Conservation (phyloP, 2,888 invertebrate species). For the Drosophila siamana region DNA sequence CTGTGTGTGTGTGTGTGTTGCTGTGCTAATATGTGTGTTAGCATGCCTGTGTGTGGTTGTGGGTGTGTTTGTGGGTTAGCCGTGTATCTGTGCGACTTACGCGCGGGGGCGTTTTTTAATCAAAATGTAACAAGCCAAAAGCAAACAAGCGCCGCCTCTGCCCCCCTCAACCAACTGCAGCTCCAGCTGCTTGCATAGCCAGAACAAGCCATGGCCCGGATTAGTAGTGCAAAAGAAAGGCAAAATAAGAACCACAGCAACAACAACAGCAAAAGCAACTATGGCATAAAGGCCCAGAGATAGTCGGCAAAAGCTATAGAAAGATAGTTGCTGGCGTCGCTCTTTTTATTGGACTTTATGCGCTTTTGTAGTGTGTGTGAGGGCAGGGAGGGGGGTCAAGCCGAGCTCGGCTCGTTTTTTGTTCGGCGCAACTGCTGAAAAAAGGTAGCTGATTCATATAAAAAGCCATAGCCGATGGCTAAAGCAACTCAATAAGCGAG, state of each 20-base stretch:
- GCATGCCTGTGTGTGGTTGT: slow-evolving; percentile 1
- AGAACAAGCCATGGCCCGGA: slow-evolving; percentile 66
- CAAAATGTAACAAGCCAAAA: slow-evolving; percentile 81
- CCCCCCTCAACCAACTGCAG: not conserved
- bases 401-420: slow-evolving; percentile 29
- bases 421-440: slow-evolving; percentile 32
- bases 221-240: slow-evolving; percentile 77
- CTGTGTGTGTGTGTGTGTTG: slow-evolving; percentile 18
- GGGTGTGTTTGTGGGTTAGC: slow-evolving; percentile 45
- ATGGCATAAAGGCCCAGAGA: slow-evolving; percentile 68
- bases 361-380: slow-evolving; percentile 72
- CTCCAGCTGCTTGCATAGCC: slow-evolving; percentile 26
- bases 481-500: slow-evolving; percentile 72
- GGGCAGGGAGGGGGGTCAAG: no score
- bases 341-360: slow-evolving; percentile 80
- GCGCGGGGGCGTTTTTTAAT: slow-evolving; percentile 81
- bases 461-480: slow-evolving; percentile 71
- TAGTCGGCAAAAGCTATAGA: slow-evolving; percentile 71
- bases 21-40: slow-evolving; percentile 39
- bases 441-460: slow-evolving; percentile 65
- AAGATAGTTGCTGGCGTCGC: slow-evolving; percentile 77
- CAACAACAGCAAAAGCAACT: slow-evolving; percentile 23
- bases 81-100: slow-evolving; percentile 64
- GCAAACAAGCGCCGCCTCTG: slow-evolving; percentile 69
- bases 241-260: slow-evolving; percentile 40